Percentiles rank a stretch among this genome's conserved stretches.
Evolutionary conservation across 1,140 invertebrate species (phyloP).

Genomic region (Venturia canescens): DNA sequence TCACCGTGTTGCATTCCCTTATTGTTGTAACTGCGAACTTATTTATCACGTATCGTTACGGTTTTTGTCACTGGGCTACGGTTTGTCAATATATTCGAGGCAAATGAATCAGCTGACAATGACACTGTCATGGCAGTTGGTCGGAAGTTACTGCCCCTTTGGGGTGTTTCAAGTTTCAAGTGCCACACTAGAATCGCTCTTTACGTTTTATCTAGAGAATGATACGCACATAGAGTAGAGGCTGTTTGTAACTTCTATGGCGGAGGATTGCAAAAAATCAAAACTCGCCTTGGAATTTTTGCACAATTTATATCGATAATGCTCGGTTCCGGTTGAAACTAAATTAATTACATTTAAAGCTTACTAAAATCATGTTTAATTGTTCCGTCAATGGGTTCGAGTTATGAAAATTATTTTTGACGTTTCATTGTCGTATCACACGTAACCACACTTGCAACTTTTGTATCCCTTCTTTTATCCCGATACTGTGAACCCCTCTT

Average conservation of each 20-base stretch:
- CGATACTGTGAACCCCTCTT: background rate
- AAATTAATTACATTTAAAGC: background rate
- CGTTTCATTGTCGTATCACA: background rate
- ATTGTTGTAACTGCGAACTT: background rate
- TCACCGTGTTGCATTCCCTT: background rate
- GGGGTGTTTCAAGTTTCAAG: background rate
- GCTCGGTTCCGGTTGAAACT: background rate
- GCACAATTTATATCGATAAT: background rate
- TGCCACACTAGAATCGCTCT: background rate
- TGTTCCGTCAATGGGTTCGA: background rate
- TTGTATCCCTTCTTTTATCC: background rate
- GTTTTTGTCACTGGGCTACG: background rate
- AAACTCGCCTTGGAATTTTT: too few species aligned
- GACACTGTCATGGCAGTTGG: conserved; percentile 36
- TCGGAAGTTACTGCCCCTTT: conserved; percentile 8
- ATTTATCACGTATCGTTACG: background rate
- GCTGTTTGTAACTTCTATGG: background rate
- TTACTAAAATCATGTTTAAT: background rate
- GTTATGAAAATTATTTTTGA: conserved; percentile 2
- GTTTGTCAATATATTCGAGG: conserved; percentile 1
- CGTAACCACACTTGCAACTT: conserved; percentile 1
- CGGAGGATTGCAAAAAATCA: too few species aligned
- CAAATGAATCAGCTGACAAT: conserved; percentile 46
- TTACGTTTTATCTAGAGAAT: conserved; percentile 11
- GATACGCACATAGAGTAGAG: background rate